Conservation (phyloP, 2,888 invertebrate species). For the Melanostoma mellinum region DNA sequence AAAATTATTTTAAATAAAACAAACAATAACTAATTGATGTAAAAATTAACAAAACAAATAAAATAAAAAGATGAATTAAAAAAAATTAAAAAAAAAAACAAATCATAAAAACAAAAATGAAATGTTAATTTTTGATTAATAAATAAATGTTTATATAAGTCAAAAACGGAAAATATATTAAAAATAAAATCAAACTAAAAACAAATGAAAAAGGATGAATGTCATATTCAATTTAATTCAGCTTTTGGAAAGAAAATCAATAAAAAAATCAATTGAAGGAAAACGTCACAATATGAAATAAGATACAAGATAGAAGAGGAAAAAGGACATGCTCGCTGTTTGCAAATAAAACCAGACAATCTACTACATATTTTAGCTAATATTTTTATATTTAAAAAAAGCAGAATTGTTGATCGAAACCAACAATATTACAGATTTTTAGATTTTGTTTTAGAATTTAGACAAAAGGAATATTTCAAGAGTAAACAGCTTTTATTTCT, state of each 20-base stretch:
- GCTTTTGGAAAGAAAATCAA: conserved; percentile 1
- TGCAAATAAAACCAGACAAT: conserved; percentile 82
- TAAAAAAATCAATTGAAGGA: conserved; percentile 42
- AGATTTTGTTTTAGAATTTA: no score
- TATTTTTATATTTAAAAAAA: background rate
- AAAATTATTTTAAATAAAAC: conserved; percentile 76
- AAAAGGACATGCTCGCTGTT: conserved; percentile 80
- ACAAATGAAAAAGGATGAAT: conserved; percentile 10
- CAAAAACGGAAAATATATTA: conserved; percentile 71
- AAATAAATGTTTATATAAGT: conserved; percentile 74
- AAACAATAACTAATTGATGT: conserved; percentile 75
- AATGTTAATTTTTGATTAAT: conserved; percentile 76
- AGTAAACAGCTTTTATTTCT: background rate
- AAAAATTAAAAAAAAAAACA: conserved; percentile 70
- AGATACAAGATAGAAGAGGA: conserved; percentile 55
- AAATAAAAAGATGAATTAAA: conserved; percentile 56
- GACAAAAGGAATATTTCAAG: no score
- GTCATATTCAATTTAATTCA: background rate
- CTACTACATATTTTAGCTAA: conserved; percentile 41
- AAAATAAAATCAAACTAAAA: conserved; percentile 33
- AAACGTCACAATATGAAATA: conserved; percentile 44
- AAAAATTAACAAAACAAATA: conserved; percentile 27
- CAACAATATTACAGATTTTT: background rate
- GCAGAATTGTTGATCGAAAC: background rate
- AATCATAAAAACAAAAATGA: conserved; percentile 58